Conservation (phyloP, 2,113 vertebrate species). For the Istiophorus platypterus region DNA sequence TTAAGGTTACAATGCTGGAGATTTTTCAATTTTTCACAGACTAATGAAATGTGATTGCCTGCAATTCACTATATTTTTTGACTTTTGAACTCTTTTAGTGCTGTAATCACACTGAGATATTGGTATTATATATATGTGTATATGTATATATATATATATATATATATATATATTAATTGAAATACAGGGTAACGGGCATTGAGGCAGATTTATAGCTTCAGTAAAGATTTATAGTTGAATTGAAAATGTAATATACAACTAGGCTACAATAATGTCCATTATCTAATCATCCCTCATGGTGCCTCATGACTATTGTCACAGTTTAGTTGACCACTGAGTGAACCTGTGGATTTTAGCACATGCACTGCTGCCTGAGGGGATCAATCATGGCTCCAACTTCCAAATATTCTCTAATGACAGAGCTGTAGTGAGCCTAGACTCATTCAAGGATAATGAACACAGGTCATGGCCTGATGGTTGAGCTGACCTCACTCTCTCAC, state of each 20-base stretch:
- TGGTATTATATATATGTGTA: no score
- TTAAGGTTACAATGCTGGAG: slow-evolving; percentile 48
- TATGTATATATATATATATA: no score
- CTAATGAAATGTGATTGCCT: slow-evolving; percentile 44
- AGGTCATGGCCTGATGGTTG: slow-evolving; percentile 35
- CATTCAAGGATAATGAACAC: slow-evolving; percentile 51
- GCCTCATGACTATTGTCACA: slow-evolving; percentile 35
- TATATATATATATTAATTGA: no score
- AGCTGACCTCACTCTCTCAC: slow-evolving; percentile 51
- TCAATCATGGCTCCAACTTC: slow-evolving; percentile 49
- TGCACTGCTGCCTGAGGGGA: slow-evolving; percentile 26
- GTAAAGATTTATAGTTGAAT: neutral
- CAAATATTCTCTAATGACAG: neutral
- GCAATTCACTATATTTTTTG: slow-evolving; percentile 27
- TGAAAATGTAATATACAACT: no score
- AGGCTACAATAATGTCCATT: neutral
- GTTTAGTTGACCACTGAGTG: slow-evolving; percentile 10
- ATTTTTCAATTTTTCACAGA: slow-evolving; percentile 64
- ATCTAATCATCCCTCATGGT: slow-evolving; percentile 31
- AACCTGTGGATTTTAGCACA: slow-evolving; percentile 38
- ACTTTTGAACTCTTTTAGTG: slow-evolving; percentile 28
- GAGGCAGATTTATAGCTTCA: slow-evolving; percentile 2
- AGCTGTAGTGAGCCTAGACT: slow-evolving; percentile 15
- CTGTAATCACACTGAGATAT: slow-evolving; percentile 20
- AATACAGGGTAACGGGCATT: slow-evolving; percentile 3